Conservation (phyloP, 2,888 invertebrate genomes). For the Eretmocerus hayati region DNA sequence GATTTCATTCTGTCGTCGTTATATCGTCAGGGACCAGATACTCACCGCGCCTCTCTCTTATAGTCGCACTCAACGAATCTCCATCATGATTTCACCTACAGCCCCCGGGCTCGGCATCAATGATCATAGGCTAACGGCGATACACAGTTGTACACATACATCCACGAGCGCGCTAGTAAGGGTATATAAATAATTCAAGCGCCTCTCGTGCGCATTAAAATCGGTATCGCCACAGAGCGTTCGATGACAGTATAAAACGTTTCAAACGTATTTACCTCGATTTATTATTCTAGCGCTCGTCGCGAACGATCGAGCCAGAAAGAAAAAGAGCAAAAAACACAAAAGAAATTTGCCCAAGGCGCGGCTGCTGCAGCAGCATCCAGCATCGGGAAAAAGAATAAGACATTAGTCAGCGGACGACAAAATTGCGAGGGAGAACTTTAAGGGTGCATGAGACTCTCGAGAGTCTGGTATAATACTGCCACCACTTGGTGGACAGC, state of each 20-base stretch:
- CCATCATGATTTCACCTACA: slow-evolving; percentile 2
- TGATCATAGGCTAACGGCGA: no score
- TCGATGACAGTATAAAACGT: slow-evolving; percentile 2
- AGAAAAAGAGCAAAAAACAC: background rate
- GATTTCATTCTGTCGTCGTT: no score
- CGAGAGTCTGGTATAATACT: no score
- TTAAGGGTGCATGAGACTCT: no score
- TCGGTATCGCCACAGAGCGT: background rate
- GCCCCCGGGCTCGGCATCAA: background rate
- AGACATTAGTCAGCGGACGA: background rate
- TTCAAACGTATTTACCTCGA: slow-evolving; percentile 3
- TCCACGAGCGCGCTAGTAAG: background rate
- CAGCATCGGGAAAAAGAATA: no score
- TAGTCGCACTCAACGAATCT: background rate
- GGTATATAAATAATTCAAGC: slow-evolving; percentile 9
- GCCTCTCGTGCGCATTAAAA: background rate
- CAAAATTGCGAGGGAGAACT: no score
- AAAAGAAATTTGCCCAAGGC: slow-evolving; percentile 8
- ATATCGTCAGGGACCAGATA: no score
- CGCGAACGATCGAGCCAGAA: background rate
- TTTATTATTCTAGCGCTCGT: slow-evolving; percentile 4
- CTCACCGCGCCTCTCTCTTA: background rate
- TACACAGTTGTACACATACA: background rate
- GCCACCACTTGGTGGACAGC: no score
- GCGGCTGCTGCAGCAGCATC: no score